Evolutionary conservation across 2,113 vertebrate species (phyloP), one percentile per base, ranked within the genome.

Genomic region (Grantiella picta): DNA sequence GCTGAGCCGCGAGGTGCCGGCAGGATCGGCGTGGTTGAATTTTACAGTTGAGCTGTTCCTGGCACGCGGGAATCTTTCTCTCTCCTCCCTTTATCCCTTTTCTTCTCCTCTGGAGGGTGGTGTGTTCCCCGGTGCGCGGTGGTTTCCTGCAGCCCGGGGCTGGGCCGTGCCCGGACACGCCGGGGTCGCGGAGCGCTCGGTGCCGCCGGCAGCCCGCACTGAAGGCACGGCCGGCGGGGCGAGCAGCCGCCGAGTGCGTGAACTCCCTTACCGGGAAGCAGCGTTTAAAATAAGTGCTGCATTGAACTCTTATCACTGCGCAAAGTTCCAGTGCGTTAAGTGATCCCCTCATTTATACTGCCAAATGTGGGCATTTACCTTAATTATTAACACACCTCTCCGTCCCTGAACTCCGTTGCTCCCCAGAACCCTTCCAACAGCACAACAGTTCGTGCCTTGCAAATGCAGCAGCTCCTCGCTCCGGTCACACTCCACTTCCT

Each of bases 31-130:
- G 20, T 4, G 23, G 36, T 56, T 44, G 61, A 35, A 15, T 29
- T 25, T 35, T 28, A 4, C 21, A 8, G 7, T 1, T 7, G 35
- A 15, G 10, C 35, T 14, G 38, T 27, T 44, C 2, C 0, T 7
- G 56, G 45, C 22, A 2, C 28, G 28, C 3, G 2, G 29, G 59
- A 11, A 2, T 25, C 9, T 10, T 29, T 38, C 25, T 42, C 4
- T 31, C 15, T 13, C 5, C 18, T 44, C 11, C 3, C 17, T 33
- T 54, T 22, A 15, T 28, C 25, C 36, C 12, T 19, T 36, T 35
- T 6, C 45, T 15, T 49, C 38, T 19, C 22, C 11, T 15, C 7
- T 5, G 8, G 29, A 15, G 42, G 8, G 7, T 5, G 69, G 2
- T 4, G 22, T 9, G n/a, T 15, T 29, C 15, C 9, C 1, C 56